phyloP scores from a whole-genome alignment of 1,140 invertebrate species.

The Cotesia chilonis region DNA sequence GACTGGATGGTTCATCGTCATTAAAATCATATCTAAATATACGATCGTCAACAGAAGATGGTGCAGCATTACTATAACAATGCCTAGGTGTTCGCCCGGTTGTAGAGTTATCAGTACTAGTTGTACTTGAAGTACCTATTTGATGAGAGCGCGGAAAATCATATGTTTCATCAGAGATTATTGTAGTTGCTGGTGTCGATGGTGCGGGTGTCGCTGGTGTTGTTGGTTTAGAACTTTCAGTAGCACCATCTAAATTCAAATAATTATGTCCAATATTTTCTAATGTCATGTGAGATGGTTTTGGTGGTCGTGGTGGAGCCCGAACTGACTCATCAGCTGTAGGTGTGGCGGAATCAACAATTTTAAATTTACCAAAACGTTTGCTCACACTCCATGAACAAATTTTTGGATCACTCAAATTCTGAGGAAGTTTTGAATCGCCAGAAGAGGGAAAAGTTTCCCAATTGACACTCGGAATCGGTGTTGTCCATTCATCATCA shows the following conservation, averaged over 20 bases:
- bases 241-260: conserved; percentile 65
- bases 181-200: conserved; percentile 49
- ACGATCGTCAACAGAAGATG: conserved; percentile 68
- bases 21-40: conserved; percentile 71
- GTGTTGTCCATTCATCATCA: conserved; percentile 55
- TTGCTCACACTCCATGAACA: conserved; percentile 69
- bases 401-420: conserved; percentile 69
- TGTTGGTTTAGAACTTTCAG: conserved; percentile 54
- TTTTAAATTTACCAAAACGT: conserved; percentile 67
- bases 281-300: conserved; percentile 70
- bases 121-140: conserved; percentile 54
- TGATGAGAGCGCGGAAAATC: conserved; percentile 78
- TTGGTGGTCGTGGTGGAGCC: conserved; percentile 79
- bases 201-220: conserved; percentile 58
- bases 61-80: conserved; percentile 78
- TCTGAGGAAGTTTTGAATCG: conserved; percentile 63
- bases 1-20: conserved; percentile 68
- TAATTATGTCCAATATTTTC: conserved; percentile 67
- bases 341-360: conserved; percentile 54
- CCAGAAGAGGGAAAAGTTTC: conserved; percentile 66
- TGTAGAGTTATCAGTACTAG: conserved; percentile 39
- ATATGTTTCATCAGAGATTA: conserved; percentile 72
- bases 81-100: conserved; percentile 63
- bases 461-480: conserved; percentile 66
- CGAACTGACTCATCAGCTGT: conserved; percentile 50